phyloP scores from a whole-genome alignment of 2,888 invertebrate genomes.

The Drosophila gaucha region DNA sequence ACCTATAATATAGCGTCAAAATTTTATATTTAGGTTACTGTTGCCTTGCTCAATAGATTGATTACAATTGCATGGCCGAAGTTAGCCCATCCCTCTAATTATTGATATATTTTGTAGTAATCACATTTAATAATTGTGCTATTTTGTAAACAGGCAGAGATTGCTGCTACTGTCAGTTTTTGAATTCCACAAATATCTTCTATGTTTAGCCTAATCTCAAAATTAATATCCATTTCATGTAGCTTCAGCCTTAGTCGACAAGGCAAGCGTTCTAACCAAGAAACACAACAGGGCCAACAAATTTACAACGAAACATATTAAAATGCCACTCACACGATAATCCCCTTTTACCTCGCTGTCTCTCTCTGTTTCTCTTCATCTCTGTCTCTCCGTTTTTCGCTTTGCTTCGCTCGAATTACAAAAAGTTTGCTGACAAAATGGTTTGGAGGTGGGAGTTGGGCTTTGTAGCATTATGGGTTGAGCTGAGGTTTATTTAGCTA shows the following conservation, averaged over 20 bases:
- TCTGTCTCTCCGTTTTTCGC: neutral
- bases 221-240: conserved; percentile 77
- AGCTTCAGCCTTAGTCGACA: conserved; percentile 30
- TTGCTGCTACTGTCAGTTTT: conserved; percentile 21
- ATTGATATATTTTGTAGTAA: conserved; percentile 9
- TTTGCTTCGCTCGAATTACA: conserved; percentile 36
- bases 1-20: too few species aligned
- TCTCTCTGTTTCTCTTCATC: neutral
- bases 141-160: neutral
- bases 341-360: conserved; percentile 35
- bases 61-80: too few species aligned
- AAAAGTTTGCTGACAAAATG: conserved; percentile 62
- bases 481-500: conserved; percentile 61
- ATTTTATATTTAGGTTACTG: too few species aligned
- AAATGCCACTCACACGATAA: conserved; percentile 78
- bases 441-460: conserved; percentile 20
- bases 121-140: conserved; percentile 7
- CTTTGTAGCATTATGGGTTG: conserved; percentile 19
- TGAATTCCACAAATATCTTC: conserved; percentile 29
- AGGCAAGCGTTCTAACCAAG: conserved; percentile 32
- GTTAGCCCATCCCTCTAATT: too few species aligned
- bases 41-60: too few species aligned
- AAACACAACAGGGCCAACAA: conserved; percentile 45
- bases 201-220: conserved; percentile 41
- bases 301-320: conserved; percentile 71